Evolutionary conservation across 2,113 vertebrate genomes (phyloP).

Genomic region (Regulus satrapa): DNA sequence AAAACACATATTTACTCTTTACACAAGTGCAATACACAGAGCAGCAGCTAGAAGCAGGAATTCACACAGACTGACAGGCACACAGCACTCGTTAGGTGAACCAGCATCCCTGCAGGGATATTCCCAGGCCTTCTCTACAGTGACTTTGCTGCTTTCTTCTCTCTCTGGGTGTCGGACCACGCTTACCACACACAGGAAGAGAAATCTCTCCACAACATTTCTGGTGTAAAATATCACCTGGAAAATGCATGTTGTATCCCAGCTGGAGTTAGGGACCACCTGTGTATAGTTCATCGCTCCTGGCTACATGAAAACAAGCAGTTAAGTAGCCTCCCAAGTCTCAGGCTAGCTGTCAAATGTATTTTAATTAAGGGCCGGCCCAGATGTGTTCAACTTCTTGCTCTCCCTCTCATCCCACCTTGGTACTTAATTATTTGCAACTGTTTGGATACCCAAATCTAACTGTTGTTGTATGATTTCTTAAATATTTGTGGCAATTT

Average conservation of each 20-base stretch:
- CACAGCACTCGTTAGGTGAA: background rate
- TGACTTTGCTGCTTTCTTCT: background rate
- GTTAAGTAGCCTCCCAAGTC: background rate
- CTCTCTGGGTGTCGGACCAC: background rate
- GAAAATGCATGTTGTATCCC: background rate
- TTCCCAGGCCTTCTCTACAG: background rate
- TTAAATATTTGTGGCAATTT: background rate
- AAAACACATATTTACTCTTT: background rate
- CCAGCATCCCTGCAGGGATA: background rate
- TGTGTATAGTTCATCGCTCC: background rate
- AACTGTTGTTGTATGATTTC: background rate
- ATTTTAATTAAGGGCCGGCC: background rate
- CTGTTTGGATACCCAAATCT: background rate
- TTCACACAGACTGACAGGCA: background rate
- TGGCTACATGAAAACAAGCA: background rate
- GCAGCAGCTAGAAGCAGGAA: background rate
- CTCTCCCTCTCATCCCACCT: background rate
- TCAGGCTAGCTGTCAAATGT: background rate
- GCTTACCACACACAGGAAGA: background rate
- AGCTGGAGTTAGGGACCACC: background rate
- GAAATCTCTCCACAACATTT: background rate
- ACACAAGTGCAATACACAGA: background rate
- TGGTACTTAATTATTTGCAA: background rate
- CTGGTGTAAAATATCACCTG: background rate
- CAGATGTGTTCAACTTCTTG: background rate